Base-by-base conservation (phyloP, 2,888 invertebrate species). In the Calameuta idolon region DNA sequence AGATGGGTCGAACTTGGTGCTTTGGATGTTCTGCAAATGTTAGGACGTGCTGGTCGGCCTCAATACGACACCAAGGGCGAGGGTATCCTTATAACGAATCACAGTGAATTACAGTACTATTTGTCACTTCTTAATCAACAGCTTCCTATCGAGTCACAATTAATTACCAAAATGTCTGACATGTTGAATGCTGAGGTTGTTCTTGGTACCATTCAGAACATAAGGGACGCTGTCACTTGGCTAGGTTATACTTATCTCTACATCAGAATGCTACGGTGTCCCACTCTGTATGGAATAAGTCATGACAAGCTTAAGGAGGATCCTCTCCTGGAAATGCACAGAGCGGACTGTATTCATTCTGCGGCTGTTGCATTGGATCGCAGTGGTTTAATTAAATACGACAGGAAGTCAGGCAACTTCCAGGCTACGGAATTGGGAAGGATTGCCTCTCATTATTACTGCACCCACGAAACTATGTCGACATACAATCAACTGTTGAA, bases 111-210 rank as follows among this genome's bases (percentile, higher is more conserved):
- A 12, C 99, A 99, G 88, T 99, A 98, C 92, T 99, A 99, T 92
- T 93, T 99, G 34, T 99, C 99, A 0, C 93, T 99, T 30, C 94
- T 99, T 83, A 99, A 99, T 93, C 99, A 99, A 91, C 99, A 99
- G 90, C 92, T 99, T 83, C 99, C 99, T 0, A 98, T 99, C 77
- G 99, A 99, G 92, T 98, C 98, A 0, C 99, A 99, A 92, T 93
- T 99, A 87, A 94, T 99, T 34, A 94, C 96, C 77, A 98, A 97
- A 91, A 93, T 99, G 88, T 96, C 99, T 0, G 99, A 99, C 90
- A 97, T 98, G 95, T 93, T 99, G 69, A 99, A 99, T 92, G 99
- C 99, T 0, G 99, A 99, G 93, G 95, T 99, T 35, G 99, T 99
- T 0, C 93, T 99, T 12, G 99, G 99, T 0, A 98, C 98, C 0